Conservation (phyloP, 2,888 invertebrate species). For the Subacronicta megacephala region DNA sequence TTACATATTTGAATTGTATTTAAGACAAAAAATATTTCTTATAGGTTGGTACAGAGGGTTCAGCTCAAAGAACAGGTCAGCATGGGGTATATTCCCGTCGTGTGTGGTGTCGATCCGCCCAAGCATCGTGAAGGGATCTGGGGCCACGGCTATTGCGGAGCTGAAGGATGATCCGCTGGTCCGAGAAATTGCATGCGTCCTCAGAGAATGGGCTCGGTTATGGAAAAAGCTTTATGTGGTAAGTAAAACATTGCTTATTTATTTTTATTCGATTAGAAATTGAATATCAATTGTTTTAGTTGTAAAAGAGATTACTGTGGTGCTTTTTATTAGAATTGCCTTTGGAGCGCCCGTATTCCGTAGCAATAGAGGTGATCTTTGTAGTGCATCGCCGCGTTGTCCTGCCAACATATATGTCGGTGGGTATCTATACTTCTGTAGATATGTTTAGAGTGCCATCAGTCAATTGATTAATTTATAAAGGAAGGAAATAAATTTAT, state of each 20-base stretch:
- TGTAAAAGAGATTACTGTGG: too few species aligned
- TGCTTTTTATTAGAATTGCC: too few species aligned
- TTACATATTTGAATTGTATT: background rate
- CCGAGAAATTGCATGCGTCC: constrained; percentile 96
- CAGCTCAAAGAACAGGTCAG: constrained; percentile 91
- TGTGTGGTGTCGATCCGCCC: constrained; percentile 94
- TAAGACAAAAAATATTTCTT: constrained; percentile 52
- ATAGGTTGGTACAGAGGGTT: constrained; percentile 96
- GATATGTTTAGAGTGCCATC: too few species aligned
- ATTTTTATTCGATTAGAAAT: too few species aligned
- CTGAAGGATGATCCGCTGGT: constrained; percentile 97
- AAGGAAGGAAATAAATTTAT: too few species aligned
- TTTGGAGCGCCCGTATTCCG: too few species aligned
- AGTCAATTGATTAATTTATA: too few species aligned
- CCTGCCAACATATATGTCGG: too few species aligned
- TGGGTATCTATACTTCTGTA: too few species aligned
- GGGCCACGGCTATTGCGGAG: constrained; percentile 95
- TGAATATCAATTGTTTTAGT: too few species aligned
- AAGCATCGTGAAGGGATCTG: constrained; percentile 94
- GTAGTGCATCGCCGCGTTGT: too few species aligned
- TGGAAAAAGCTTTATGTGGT: constrained; percentile 98
- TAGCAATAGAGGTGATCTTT: too few species aligned
- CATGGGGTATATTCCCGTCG: constrained; percentile 89
- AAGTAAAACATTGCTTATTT: constrained; percentile 75
- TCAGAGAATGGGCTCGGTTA: constrained; percentile 97